Conservation (phyloP, 2,888 invertebrate genomes). For the Phorcus lineatus region DNA sequence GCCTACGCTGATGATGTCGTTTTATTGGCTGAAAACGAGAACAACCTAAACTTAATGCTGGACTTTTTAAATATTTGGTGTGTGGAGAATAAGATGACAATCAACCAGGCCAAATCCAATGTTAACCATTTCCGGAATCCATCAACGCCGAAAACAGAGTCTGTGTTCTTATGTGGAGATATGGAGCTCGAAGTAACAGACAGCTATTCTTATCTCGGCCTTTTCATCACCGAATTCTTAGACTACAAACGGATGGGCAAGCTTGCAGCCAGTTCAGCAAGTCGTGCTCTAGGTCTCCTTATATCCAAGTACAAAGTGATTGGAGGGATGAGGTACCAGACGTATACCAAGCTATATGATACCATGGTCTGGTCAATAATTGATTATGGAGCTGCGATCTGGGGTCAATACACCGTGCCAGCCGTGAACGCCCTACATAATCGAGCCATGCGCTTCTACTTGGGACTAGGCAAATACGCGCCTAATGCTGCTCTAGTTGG, state of each 20-base stretch:
- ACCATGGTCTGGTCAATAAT: conserved; percentile 8
- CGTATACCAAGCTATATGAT: conserved; percentile 27
- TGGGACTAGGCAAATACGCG: not conserved
- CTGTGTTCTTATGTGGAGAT: conserved; percentile 35
- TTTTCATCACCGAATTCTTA: conserved; percentile 21
- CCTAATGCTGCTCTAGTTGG: conserved; percentile 11
- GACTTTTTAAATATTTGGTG: conserved; percentile 37
- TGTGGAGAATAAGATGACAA: conserved; percentile 28
- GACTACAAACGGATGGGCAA: conserved; percentile 29
- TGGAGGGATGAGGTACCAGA: conserved; percentile 23
- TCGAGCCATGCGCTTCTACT: not conserved
- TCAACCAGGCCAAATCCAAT: conserved; percentile 41
- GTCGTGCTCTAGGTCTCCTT: conserved; percentile 19
- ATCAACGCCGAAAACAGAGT: not conserved
- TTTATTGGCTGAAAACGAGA: conserved; percentile 32
- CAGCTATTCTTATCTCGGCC: conserved; percentile 33
- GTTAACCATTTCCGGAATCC: conserved; percentile 40
- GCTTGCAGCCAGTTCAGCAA: conserved; percentile 4
- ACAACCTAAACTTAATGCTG: conserved; percentile 35
- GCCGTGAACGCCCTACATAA: conserved; percentile 23
- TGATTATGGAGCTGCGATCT: conserved; percentile 21
- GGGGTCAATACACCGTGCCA: not conserved
- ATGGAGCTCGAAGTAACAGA: conserved; percentile 9
- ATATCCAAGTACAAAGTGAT: conserved; percentile 20
- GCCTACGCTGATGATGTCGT: conserved; percentile 42